Evolutionary conservation across 2,888 invertebrate genomes (phyloP).

Genomic region (Nebria brevicollis): DNA sequence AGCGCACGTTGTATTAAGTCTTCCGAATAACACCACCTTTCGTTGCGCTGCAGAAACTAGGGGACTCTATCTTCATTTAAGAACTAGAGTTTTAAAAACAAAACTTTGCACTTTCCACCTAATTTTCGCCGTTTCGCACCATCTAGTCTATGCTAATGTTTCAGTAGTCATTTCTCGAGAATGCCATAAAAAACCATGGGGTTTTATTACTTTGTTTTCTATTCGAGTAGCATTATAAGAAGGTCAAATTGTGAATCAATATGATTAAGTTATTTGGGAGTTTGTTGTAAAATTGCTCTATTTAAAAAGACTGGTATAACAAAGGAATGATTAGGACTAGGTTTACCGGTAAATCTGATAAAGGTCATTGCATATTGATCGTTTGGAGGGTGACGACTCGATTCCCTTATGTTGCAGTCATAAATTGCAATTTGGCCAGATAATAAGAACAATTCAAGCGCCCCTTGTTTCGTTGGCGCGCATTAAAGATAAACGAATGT

Average conservation of each 20-base stretch:
- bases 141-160: background rate
- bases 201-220: background rate
- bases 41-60: background rate
- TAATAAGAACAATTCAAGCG: background rate
- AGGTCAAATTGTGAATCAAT: background rate
- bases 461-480: background rate
- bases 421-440: constrained; percentile 2
- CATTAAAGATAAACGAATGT: constrained; percentile 5
- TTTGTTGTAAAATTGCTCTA: background rate
- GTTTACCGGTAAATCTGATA: too few relatives aligned
- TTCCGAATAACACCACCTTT: constrained; percentile 11
- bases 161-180: background rate
- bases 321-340: too few relatives aligned
- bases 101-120: background rate
- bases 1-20: constrained; percentile 8
- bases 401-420: background rate
- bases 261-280: background rate
- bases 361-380: too few relatives aligned
- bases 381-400: background rate
- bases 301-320: too few relatives aligned
- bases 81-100: background rate
- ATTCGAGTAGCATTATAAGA: background rate
- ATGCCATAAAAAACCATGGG: background rate
- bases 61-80: background rate
- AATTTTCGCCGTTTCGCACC: background rate